A percentile compares a stretch with the other conserved stretches of the same genome.
These are phyloP conservation scores for Chamaea fasciata DNA, from an alignment of 2,113 vertebrate genomes.

Conservation along the genomic window DNA sequence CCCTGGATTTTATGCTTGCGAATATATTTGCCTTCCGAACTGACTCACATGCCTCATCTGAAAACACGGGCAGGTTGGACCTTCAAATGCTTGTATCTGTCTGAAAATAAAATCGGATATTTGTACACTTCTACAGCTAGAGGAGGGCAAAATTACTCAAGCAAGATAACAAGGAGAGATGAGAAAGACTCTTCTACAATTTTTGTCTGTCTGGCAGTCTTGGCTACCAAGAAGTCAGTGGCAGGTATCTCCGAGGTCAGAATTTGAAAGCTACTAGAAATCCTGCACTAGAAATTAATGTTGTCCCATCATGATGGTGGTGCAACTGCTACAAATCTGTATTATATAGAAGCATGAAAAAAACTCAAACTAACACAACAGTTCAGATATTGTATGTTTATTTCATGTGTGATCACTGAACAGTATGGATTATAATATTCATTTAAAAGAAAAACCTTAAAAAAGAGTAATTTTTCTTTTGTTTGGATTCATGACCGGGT, in stretches of 20 bases:
- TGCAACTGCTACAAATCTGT: not conserved
- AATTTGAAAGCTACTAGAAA: not conserved
- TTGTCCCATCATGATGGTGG: not conserved
- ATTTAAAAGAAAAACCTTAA: fast-evolving
- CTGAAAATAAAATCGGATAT: not conserved
- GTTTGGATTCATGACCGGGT: not conserved
- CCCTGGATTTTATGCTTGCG: not conserved
- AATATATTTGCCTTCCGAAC: not conserved
- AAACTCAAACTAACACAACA: not conserved
- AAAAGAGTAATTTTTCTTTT: not conserved
- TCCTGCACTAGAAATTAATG: not conserved
- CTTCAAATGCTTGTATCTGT: not conserved
- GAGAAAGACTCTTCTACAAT: not conserved
- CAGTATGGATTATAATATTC: not conserved
- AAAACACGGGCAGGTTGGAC: not conserved
- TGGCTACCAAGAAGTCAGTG: not conserved
- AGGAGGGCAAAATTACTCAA: not conserved
- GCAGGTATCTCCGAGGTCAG: not conserved
- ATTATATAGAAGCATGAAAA: not conserved
- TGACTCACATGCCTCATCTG: not conserved
- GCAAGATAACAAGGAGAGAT: not conserved
- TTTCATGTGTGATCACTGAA: not conserved
- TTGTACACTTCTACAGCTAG: not conserved
- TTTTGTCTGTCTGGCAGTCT: not conserved
- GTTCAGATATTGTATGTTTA: not conserved